Percentiles rank a stretch among this genome's conserved stretches.
phyloP scores from a whole-genome alignment of 2,797 vertebrate genomes.

The Tarsius wallacei region DNA sequence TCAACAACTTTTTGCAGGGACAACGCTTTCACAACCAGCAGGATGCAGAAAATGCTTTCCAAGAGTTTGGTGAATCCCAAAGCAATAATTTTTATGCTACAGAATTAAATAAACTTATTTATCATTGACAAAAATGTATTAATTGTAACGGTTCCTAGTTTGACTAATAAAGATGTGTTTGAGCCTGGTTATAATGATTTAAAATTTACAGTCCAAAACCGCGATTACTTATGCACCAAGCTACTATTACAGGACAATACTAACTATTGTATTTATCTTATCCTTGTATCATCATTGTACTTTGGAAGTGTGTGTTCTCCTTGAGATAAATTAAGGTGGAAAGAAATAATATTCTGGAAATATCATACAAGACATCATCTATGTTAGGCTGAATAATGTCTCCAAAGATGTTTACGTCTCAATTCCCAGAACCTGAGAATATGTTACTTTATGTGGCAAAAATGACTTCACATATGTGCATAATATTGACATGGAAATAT shows the following conservation, averaged over 20 bases:
- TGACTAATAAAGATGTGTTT: too few species aligned
- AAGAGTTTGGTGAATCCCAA: too few species aligned
- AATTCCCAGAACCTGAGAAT: neutral
- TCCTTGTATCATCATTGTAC: neutral
- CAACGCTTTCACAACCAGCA: too few species aligned
- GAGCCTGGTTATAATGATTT: too few species aligned
- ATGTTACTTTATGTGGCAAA: neutral
- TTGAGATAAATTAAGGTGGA: neutral
- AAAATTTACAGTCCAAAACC: too few species aligned
- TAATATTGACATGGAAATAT: neutral
- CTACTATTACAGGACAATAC: neutral
- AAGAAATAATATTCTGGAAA: neutral
- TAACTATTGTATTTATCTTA: neutral
- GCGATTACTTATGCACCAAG: too few species aligned
- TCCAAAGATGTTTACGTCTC: neutral
- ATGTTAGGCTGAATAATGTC: neutral
- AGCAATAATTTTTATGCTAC: too few species aligned
- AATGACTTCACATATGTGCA: neutral
- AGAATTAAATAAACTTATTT: too few species aligned
- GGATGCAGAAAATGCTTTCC: too few species aligned
- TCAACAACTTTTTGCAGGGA: too few species aligned
- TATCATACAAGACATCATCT: neutral
- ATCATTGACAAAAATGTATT: too few species aligned
- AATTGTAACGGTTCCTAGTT: too few species aligned
- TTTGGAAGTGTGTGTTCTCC: neutral